Evolutionary conservation across 2,113 vertebrate genomes (phyloP), one percentile per base, ranked within the genome.

Genomic region (Anguilla japonica): DNA sequence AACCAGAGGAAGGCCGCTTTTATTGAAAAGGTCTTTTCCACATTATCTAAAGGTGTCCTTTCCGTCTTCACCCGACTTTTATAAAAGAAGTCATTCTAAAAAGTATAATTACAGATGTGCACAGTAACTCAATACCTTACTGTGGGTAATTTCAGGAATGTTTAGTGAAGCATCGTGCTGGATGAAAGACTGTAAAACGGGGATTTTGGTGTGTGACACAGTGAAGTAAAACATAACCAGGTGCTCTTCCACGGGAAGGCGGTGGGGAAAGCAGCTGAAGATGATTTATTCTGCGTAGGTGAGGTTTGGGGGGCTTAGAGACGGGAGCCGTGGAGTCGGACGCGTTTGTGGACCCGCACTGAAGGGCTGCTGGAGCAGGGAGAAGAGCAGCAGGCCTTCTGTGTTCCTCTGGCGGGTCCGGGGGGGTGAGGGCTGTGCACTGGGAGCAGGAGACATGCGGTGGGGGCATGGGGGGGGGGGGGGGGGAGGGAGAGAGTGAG

Each of bases 371-470:
- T 93, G 94, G 93, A 91, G 92, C 93, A 93, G 93, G 75, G 87
- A 78, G 92, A 89, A 91, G 91, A 88, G 93, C 89, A 0, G 90
- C 94, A 93, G 94, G 95, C 92, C 93, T 96, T 93, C 95, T 95
- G 94, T 95, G 92, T 92, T 94, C 88, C 88, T 91, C 91, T 82
- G 90, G 92, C 92, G 81, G 90, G 92, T 92, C 93, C 93, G 80
- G 15, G 92, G 93, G 91, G 29, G 43, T 67, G 22, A 3, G 60
- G 50, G 22, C 22, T 67, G 60, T 20, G 60, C 0, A 67, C 26
- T 8, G 56, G 81, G 88, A 79, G 82, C 43, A 60, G 78, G 22
- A 83, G 87, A 88, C 78, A 79, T 2, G 39, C 82, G 82, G 88
- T 85, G 50, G 13, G 7, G 13, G 50, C 13, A 14, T 53, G 43